Conservation (phyloP, 1,140 invertebrate species). For the Planococcus citri region DNA sequence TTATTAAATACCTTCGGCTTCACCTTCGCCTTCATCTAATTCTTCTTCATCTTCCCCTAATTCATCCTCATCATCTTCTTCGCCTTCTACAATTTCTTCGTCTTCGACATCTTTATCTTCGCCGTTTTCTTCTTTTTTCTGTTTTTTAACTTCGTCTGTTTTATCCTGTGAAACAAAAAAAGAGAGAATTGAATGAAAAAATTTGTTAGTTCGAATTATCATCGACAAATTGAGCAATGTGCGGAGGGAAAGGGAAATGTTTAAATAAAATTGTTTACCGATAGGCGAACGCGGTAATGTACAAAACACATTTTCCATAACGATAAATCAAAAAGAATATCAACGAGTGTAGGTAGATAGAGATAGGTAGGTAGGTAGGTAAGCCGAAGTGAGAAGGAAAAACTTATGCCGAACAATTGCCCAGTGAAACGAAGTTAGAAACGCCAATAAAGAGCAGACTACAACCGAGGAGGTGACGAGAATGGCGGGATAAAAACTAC, state of each 20-base stretch:
- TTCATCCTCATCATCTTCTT: conserved; percentile 24
- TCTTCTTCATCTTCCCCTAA: conserved; percentile 23
- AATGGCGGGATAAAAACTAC: background rate
- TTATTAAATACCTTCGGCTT: background rate
- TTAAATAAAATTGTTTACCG: background rate
- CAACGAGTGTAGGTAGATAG: too few species aligned
- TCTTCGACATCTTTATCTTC: conserved; percentile 24
- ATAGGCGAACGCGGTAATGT: too few species aligned
- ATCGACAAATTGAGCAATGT: background rate
- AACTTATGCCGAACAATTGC: too few species aligned
- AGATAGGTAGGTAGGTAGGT: too few species aligned
- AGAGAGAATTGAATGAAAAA: background rate
- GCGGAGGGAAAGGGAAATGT: too few species aligned
- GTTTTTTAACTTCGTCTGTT: conserved; percentile 23
- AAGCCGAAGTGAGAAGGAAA: too few species aligned
- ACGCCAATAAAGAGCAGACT: background rate
- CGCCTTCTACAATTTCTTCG: conserved; percentile 23
- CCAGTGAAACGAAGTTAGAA: too few species aligned
- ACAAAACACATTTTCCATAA: too few species aligned
- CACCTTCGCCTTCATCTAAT: conserved; percentile 22
- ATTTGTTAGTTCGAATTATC: background rate
- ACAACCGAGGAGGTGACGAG: background rate
- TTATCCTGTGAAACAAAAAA: conserved; percentile 19
- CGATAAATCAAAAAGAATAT: too few species aligned
- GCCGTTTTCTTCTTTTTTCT: conserved; percentile 23